Evolutionary conservation across 1,140 invertebrate species (phyloP).

Genomic region (Potamilus streckersoni): DNA sequence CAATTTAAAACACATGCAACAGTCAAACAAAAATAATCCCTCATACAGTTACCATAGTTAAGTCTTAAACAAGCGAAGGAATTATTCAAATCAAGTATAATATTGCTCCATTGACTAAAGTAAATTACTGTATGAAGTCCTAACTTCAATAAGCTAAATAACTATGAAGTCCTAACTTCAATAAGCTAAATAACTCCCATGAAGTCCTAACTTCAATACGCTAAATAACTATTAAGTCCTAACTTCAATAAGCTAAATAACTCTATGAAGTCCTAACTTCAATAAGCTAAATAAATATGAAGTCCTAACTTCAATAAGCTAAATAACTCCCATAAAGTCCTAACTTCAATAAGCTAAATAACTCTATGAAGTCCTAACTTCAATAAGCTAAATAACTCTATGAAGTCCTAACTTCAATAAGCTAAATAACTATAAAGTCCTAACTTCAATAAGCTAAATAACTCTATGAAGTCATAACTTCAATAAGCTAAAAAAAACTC

Average conservation of each 20-base stretch:
- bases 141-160: too few relatives aligned
- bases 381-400: constrained; percentile 89
- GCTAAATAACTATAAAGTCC: constrained; percentile 29
- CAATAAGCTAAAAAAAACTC: constrained; percentile 85
- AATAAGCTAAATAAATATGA: neutral
- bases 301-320: constrained; percentile 86
- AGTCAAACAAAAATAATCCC: neutral
- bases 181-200: too few relatives aligned
- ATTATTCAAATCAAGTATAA: neutral
- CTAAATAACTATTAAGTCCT: constrained; percentile 44
- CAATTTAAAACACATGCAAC: too few relatives aligned
- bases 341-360: neutral
- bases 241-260: constrained; percentile 92
- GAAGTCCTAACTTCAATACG: neutral
- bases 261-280: constrained; percentile 47
- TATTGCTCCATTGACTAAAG: neutral
- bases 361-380: constrained; percentile 73
- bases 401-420: neutral
- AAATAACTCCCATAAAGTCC: too few relatives aligned
- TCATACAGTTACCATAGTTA: neutral
- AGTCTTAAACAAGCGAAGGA: too few relatives aligned
- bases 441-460: constrained; percentile 90
- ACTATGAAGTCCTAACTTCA: too few relatives aligned
- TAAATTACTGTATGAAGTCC: neutral
- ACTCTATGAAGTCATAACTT: constrained; percentile 78